Base-by-base conservation (phyloP, 2,113 vertebrate genomes). In the Uropsilus gracilis region DNA sequence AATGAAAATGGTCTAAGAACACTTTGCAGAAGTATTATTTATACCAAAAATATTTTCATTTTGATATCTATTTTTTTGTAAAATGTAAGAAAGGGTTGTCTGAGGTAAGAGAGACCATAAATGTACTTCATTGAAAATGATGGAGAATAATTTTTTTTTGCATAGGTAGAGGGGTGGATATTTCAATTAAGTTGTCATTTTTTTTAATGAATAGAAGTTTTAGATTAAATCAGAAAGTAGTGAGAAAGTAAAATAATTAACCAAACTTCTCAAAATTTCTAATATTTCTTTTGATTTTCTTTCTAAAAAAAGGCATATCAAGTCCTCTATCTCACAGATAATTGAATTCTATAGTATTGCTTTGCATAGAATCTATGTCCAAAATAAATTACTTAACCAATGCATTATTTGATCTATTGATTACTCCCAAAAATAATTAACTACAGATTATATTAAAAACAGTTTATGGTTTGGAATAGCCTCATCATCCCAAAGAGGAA, bases 401-500 rank as follows among this genome's bases (percentile, higher is more conserved):
- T 68, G 14, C 30, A 80, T 5, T 88, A 53, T 76, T 76, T 90
- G 28, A 68, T 69, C 37, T 26, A n/a, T 55, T 95, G 34, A 24
- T 20, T 8, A 86, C 26, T 61, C n/a, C 34, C 63, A 92, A 92
- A 73, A 72, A 76, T 77, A 90, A 77, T 82, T 95, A 75, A 72
- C 32, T 86, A 12, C 20, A 76, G 26, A 46, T 34, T 86, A 13
- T n/a, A 87, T 9, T 37, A 53, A 73, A 53, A 26, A 12, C 11
- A 75, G 61, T 81, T 81, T 48, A 24, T 53, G 16, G 2, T 59
- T 75, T n/a, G n/a, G n/a, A n/a, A n/a, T n/a, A n/a, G n/a, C n/a
- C n/a, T n/a, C n/a, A n/a, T n/a, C n/a, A n/a, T n/a, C n/a, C n/a
- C n/a, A n/a, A n/a, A n/a, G n/a, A 50, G 57, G 32, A 76, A 76